A percentile compares a stretch with the other conserved stretches of the same genome.
Evolutionary conservation across 2,888 invertebrate species (phyloP).

Genomic region (Stomorhina lunata): DNA sequence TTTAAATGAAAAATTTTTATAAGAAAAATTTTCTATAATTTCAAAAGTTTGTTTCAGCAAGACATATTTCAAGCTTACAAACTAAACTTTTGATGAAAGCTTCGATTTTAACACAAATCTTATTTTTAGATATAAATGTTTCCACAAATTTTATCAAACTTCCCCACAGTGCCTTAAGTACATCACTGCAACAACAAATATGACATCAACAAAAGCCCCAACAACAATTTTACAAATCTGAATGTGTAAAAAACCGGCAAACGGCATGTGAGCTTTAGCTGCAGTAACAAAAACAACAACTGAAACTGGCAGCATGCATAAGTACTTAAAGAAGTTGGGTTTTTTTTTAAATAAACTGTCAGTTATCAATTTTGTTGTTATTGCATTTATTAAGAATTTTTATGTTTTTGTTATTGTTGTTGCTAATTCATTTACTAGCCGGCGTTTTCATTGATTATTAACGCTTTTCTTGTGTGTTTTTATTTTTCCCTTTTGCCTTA

Average conservation of each 20-base stretch:
- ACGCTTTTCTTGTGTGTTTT: constrained; percentile 40
- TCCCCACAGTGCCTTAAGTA: neutral
- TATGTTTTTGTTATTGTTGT: neutral
- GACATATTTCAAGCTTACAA: too few relatives aligned
- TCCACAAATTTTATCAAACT: neutral
- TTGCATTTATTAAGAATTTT: constrained; percentile 1
- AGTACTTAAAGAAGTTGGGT: neutral
- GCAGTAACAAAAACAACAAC: constrained; percentile 11
- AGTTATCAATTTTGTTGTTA: constrained; percentile 13
- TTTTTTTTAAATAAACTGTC: constrained; percentile 5
- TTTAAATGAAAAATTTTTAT: too few relatives aligned
- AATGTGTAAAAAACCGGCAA: neutral
- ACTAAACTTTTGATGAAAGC: too few relatives aligned
- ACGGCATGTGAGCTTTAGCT: constrained; percentile 23
- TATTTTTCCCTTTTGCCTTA: neutral
- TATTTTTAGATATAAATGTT: too few relatives aligned
- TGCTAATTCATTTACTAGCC: constrained; percentile 67
- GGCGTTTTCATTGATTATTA: constrained; percentile 42
- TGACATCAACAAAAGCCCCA: neutral
- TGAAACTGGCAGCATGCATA: neutral
- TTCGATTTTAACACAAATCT: too few relatives aligned
- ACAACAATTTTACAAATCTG: too few relatives aligned
- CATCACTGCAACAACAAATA: neutral
- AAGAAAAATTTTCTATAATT: too few relatives aligned
- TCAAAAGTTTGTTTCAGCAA: too few relatives aligned